Percentiles rank a stretch among this genome's conserved stretches.
phyloP scores from a whole-genome alignment of 2,888 invertebrate species.

The Tiliacea citrago region DNA sequence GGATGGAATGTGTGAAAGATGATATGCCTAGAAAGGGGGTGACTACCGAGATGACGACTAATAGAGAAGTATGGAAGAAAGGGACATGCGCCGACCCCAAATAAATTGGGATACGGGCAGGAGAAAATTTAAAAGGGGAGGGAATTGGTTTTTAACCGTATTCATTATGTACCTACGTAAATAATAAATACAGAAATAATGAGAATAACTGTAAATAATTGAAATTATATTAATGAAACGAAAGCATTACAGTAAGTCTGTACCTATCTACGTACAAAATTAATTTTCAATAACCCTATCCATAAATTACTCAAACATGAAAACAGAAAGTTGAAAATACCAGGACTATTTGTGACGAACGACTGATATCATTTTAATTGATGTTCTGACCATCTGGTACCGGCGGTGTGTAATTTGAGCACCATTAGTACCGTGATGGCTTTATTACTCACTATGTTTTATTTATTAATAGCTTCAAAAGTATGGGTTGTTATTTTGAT shows the following conservation, averaged over 20 bases:
- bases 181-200: too few relatives aligned
- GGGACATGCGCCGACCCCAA: too few relatives aligned
- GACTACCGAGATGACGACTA: too few relatives aligned
- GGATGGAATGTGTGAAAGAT: too few relatives aligned
- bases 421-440: constrained; percentile 68
- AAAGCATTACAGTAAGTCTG: background rate
- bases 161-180: too few relatives aligned
- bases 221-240: too few relatives aligned
- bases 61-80: too few relatives aligned
- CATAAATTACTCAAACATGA: constrained; percentile 35
- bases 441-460: constrained; percentile 66
- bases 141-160: too few relatives aligned
- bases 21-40: too few relatives aligned
- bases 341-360: constrained; percentile 31
- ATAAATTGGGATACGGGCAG: too few relatives aligned
- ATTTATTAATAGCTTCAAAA: constrained; percentile 61
- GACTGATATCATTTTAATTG: constrained; percentile 72
- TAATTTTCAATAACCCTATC: constrained; percentile 18
- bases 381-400: constrained; percentile 66
- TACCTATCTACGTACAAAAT: background rate
- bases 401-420: constrained; percentile 69
- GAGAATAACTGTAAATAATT: too few relatives aligned
- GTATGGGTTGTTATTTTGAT: constrained; percentile 38
- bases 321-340: constrained; percentile 29
- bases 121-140: too few relatives aligned